Base-by-base conservation (phyloP, 2,797 vertebrate genomes). In the Dendrocincla tyrannina region DNA sequence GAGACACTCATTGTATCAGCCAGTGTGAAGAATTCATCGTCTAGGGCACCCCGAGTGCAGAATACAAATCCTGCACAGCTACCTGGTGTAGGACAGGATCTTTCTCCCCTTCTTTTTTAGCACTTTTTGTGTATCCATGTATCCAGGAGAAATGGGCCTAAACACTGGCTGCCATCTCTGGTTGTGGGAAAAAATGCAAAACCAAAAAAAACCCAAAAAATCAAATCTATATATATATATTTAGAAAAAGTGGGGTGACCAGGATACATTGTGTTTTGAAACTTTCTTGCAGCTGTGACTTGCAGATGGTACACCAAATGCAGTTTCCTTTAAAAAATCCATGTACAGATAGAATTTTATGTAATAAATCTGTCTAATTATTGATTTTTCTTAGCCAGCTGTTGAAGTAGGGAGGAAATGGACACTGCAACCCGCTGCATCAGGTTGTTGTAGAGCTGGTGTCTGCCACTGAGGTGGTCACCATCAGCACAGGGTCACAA, bases 1-100 rank as follows among this genome's bases (percentile, higher is more conserved):
- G 55, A 85, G 39, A 50, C 1, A 0, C 14, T 80, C 1, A 0
- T 73, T 67, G 13, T 32, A 2, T 76, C 27, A 39, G 6, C 30
- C 17, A 67, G 4, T 23, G 17, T 8, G 2, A 32, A 46, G 13
- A 52, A 46, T 72, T 77, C 11, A 2, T 80, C 46, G 18, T 33
- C 17, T 60, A 37, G 24, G 50, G 10, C 3, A 5, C 23, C 24
- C 17, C 9, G 20, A n/a, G 17, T 24, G 24, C 27, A 49, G 49
- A 72, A 68, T 16, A 66, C 7, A 79, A 76, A 46, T 15, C 12
- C 32, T 72, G 35, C 14, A 30, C 13, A 39, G 44, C 22, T 23
- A 18, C 20, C 28, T 10, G 1, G 3, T 12, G 24, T 44, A 42
- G 47, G 39, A n/a, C 10, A 41, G 9, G 2, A 23, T 6, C 20